Percentiles rank a stretch among this genome's conserved stretches.
phyloP scores from a whole-genome alignment of 2,113 vertebrate species.

The Litocranius walleri region DNA sequence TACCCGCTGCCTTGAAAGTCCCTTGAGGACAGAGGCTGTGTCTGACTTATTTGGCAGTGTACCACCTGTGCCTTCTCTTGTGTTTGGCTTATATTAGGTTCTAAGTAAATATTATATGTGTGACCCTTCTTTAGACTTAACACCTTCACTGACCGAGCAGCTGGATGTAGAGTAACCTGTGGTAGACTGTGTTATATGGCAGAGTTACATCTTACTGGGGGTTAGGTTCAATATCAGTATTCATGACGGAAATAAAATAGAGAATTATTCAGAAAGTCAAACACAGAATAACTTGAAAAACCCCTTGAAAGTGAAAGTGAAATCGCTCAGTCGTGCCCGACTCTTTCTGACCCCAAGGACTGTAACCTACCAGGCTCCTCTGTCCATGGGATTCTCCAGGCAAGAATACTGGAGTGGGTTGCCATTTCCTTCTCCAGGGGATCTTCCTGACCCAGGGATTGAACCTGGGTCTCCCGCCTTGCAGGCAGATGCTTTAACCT shows the following conservation, averaged over 20 bases:
- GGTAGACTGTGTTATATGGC: not conserved
- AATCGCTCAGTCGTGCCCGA: too few species aligned
- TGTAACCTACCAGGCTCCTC: too few species aligned
- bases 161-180: not conserved
- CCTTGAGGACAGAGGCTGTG: not conserved
- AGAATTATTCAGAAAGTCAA: not conserved
- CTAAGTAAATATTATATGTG: not conserved
- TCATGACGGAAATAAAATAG: not conserved
- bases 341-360: too few species aligned
- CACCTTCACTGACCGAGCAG: not conserved
- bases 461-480: too few species aligned
- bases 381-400: too few species aligned
- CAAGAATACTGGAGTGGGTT: too few species aligned
- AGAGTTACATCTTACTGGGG: not conserved
- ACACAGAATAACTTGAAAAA: slow-evolving; percentile 11
- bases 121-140: not conserved
- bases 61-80: not conserved
- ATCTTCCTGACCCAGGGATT: too few species aligned
- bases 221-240: not conserved
- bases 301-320: too few species aligned
- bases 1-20: not conserved
- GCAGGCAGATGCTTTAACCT: too few species aligned
- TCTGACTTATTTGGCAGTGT: not conserved
- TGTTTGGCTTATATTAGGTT: not conserved
- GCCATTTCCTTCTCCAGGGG: too few species aligned